Evolutionary conservation across 2,797 vertebrate species (phyloP), one percentile per base, ranked within the genome.

Genomic region (Leptoclinus maculatus): DNA sequence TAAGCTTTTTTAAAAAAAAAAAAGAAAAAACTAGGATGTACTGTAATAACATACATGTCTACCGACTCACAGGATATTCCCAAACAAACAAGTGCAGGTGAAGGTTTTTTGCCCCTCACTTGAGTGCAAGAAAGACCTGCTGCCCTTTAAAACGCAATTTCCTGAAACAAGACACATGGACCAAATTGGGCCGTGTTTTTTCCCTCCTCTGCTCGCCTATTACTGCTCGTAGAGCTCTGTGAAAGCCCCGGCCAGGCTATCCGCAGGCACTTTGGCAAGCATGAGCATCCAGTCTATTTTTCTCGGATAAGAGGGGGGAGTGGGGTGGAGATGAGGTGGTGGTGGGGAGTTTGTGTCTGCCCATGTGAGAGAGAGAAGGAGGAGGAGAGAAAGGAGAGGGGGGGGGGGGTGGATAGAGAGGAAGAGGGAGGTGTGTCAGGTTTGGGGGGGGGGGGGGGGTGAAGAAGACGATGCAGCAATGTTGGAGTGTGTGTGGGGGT

Each of bases 141-240:
- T 89, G 89, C 87, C 83, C 90, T 87, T 90, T 87, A 92, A 93
- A 92, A 92, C 77, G 86, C 87, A 92, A 94, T 93, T 94, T 94
- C 94, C 92, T 94, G 91, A 92, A 93, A 93, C 88, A 89, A 91
- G 92, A 92, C 91, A 87, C 87, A 93, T 41, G 74, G 84, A 91
- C 80, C 80, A 88, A 92, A 90, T 86, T 90, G 87, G 80, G 82
- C 65, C 14, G 57, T 74, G 70, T 86, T 82, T 79, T 78, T 66
- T 4, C 19, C 36, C 82, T 65, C 69, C 76, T 84, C 82, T 80
- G 82, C 68, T 83, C 25, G 83, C 79, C 88, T 87, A 87, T 91
- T 91, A 90, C 90, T 83, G 85, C 86, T 86, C 43, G 27, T 54
- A 63, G 76, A 90, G 90, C 89, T 83, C 71, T 60, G 85, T 87